Conservation (phyloP, 1,140 invertebrate genomes). For the Ridgeia piscesae region DNA sequence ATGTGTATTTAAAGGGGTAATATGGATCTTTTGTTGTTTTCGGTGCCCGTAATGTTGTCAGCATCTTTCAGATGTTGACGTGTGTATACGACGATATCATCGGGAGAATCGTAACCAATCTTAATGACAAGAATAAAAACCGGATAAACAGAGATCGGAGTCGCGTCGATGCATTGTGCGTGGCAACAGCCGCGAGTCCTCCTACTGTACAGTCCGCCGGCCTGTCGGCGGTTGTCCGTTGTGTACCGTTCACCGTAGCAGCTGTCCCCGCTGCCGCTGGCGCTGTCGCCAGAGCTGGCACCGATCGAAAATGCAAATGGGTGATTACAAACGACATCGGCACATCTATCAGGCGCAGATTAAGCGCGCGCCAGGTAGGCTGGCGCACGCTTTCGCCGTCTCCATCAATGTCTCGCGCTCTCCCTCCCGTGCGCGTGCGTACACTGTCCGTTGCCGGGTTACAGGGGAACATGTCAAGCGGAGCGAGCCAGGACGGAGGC, state of each 20-base stretch:
- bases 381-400: neutral
- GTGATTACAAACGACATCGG: neutral
- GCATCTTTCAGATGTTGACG: neutral
- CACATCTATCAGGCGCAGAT: neutral
- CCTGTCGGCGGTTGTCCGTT: neutral
- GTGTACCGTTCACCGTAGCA: neutral
- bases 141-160: neutral
- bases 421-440: too few relatives aligned
- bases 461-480: neutral
- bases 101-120: neutral
- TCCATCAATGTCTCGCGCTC: neutral
- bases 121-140: neutral
- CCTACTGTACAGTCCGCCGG: neutral
- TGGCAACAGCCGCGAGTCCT: neutral
- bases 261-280: neutral
- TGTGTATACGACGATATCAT: neutral
- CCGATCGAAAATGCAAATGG: constrained; percentile 4
- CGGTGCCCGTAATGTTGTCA: neutral
- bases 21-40: neutral
- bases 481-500: neutral
- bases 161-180: neutral
- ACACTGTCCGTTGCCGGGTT: neutral
- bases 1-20: too few relatives aligned
- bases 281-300: neutral
- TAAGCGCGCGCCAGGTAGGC: neutral